Percentiles rank a stretch among this genome's conserved stretches.
Conservation (phyloP, 1,140 invertebrate species). For the Calephelis virginiensis region DNA sequence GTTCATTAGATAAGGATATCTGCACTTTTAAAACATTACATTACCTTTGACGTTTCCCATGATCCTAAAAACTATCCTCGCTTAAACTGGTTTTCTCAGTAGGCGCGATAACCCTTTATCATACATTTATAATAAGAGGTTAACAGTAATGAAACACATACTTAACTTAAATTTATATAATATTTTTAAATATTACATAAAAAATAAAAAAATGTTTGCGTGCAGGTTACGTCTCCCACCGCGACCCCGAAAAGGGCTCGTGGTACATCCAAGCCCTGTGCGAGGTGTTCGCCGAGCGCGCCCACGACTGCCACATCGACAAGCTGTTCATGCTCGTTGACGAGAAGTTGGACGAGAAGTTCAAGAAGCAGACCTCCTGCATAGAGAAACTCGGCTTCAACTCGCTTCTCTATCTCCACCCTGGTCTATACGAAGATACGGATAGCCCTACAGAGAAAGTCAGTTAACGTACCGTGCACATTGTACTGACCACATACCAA, state of each 20-base stretch:
- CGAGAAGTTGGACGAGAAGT: constrained; percentile 57
- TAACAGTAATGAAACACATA: background rate
- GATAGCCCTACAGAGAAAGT: background rate
- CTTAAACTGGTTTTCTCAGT: no score
- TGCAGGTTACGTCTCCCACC: constrained; percentile 81
- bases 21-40: no score
- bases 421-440: constrained; percentile 73
- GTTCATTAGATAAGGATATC: no score
- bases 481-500: no score
- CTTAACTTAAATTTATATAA: no score
- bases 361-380: constrained; percentile 78
- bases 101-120: no score
- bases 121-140: no score
- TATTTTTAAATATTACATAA: background rate
- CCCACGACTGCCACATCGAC: constrained; percentile 81
- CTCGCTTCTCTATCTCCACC: constrained; percentile 81
- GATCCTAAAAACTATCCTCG: no score
- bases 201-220: no score
- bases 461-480: background rate
- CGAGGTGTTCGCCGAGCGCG: constrained; percentile 85
- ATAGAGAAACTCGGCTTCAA: constrained; percentile 80
- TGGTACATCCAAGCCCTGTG: constrained; percentile 89
- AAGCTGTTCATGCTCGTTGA: constrained; percentile 83
- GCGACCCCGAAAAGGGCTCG: constrained; percentile 82
- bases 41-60: no score